Evolutionary conservation across 2,888 invertebrate genomes (phyloP), one percentile per base, ranked within the genome.

Genomic region (Caenorhabditis japonica): DNA sequence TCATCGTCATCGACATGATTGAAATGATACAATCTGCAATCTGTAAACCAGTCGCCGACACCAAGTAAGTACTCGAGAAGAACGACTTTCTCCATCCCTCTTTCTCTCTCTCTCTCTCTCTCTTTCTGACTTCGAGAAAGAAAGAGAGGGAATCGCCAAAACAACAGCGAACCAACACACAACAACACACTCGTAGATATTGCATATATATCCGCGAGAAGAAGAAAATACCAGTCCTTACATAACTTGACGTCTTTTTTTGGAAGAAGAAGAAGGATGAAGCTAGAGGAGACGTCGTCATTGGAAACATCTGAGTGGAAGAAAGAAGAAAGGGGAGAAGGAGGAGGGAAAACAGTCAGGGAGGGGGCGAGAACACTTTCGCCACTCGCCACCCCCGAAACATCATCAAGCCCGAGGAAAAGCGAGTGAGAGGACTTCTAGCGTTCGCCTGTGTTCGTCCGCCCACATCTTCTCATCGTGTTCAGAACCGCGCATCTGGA

Each of bases 131-230:
- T n/a, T n/a, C n/a, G n/a, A n/a, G n/a, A n/a, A n/a, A n/a, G n/a
- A n/a, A 10, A 30, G 30, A 30, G 30, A 25, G 46, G 17, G 17
- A 64, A 64, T 64, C 47, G 64, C 64, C 64, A 64, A 64, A 64
- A 64, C 64, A 64, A 56, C 39, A 56, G 41, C 64, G 56, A 64
- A 56, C 64, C 55, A 49, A 55, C 39, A 64, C 27, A 41, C 36
- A 36, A 38, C 49, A n/a, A n/a, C n/a, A n/a, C n/a, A n/a, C n/a
- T n/a, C n/a, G n/a, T n/a, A 51, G 23, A 49, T 23, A 39, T 38
- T 19, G 52, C n/a, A 25, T 23, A 53, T 46, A 46, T 36, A 30
- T 30, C 30, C 46, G n/a, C 53, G 46, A 49, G 49, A 34, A n/a
- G n/a, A n/a, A n/a, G n/a, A n/a, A n/a, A 49, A 49, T 49, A 53